These are phyloP conservation scores for Yponomeuta plumbellus DNA, from an alignment of 2,888 invertebrate species.

Conservation along the genomic window DNA sequence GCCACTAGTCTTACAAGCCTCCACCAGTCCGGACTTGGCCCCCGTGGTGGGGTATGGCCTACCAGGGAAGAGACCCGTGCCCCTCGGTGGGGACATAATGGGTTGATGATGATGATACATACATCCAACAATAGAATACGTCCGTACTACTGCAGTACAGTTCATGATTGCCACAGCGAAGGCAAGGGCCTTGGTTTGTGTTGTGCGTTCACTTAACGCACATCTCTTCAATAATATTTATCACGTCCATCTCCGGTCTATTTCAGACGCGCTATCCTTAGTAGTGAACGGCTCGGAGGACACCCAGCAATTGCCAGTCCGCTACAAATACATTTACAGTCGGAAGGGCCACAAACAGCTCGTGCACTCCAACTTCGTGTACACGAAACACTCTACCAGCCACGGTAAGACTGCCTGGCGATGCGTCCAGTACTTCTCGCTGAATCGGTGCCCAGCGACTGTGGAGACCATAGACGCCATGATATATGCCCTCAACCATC, in stretches of 20 bases:
- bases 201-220: too few relatives aligned
- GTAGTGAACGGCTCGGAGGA: conserved; percentile 62
- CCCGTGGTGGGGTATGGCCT: too few relatives aligned
- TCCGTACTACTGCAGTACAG: too few relatives aligned
- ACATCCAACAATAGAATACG: too few relatives aligned
- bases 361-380: conserved; percentile 72
- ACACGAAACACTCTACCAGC: conserved; percentile 72
- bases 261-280: conserved; percentile 66
- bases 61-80: too few relatives aligned
- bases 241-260: conserved; percentile 2
- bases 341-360: conserved; percentile 73
- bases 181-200: too few relatives aligned
- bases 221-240: too few relatives aligned
- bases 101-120: too few relatives aligned
- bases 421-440: conserved; percentile 70
- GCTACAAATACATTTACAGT: conserved; percentile 72
- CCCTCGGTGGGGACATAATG: too few relatives aligned
- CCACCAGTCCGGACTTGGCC: too few relatives aligned
- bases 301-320: conserved; percentile 52
- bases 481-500: conserved; percentile 69
- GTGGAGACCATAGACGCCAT: conserved; percentile 69
- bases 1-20: too few relatives aligned
- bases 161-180: too few relatives aligned
- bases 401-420: conserved; percentile 73
- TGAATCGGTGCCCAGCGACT: conserved; percentile 72